Evolutionary conservation across 2,797 vertebrate species (phyloP).

Genomic region (Melanotaenia pygmaea): DNA sequence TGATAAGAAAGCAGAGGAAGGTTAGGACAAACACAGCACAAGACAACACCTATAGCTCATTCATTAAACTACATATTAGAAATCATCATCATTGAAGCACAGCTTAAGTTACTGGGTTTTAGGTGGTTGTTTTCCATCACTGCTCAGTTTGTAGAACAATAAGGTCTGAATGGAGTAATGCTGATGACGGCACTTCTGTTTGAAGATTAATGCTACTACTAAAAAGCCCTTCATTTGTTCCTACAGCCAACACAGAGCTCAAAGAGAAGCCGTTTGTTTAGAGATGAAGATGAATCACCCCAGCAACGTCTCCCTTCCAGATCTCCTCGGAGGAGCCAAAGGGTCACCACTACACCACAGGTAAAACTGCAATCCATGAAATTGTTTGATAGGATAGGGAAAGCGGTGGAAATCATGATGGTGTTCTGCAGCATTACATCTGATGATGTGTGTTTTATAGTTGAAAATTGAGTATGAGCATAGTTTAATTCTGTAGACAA

Average conservation of each 20-base stretch:
- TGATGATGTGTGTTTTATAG: not conserved
- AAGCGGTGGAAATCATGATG: not conserved
- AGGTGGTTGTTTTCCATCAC: not conserved
- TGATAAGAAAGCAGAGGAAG: not conserved
- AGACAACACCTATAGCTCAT: not conserved
- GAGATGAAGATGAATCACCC: slow-evolving; percentile 90
- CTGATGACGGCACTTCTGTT: not conserved
- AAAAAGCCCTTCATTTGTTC: slow-evolving; percentile 16
- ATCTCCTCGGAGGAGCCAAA: slow-evolving; percentile 96
- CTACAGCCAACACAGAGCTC: slow-evolving; percentile 93
- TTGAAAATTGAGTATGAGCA: not conserved
- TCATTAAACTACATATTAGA: not conserved
- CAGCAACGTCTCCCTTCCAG: slow-evolving; percentile 88
- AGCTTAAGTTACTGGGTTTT: not conserved
- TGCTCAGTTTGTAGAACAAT: not conserved
- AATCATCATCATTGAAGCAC: not conserved
- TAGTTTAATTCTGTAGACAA: not conserved
- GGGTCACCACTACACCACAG: slow-evolving; percentile 92
- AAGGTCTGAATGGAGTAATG: not conserved
- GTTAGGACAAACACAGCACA: not conserved
- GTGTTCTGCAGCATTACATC: not conserved
- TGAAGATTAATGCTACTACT: not conserved
- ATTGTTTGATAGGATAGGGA: not conserved
- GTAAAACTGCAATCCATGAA: slow-evolving; percentile 62
- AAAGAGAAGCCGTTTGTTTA: slow-evolving; percentile 93